Base-by-base conservation (phyloP, 2,888 invertebrate genomes). In the Dioctria linearis region DNA sequence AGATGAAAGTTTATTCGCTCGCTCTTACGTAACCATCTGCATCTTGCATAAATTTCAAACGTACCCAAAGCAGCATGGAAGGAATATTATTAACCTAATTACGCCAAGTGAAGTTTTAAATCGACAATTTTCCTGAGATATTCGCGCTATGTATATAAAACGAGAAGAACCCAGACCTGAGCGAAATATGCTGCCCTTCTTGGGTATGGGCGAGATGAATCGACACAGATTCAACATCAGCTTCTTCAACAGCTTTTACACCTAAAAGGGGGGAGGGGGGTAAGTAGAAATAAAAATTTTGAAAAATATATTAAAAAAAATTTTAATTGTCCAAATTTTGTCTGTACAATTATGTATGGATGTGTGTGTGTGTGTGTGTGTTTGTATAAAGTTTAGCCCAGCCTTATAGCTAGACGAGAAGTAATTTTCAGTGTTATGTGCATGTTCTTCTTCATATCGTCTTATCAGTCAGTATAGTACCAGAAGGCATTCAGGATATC, bases 41-140 rank as follows among this genome's bases (percentile, higher is more conserved):
- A 25, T 25, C 25, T 25, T 25, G 25, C 25, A 25, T 25, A 25
- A 25, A 25, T 25, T 25, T 25, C 25, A 25, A 25, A 25, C 25
- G 25, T 25, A 25, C 25, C 25, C 25, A 25, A 25, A 25, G 25
- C 25, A 25, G 25, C 25, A 25, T 39, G 61, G 5, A 25, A 8
- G 61, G 61, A 61, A 61, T 61, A 61, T 61, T 61, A 61, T 61
- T 61, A 61, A 61, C 61, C 61, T 61, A 61, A 61, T 61, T 61
- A 61, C 61, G 5, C 4, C 3, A n/a, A 61, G 39, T 5, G 61
- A 61, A 61, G 3, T 59, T 25, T 59, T 25, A 59, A 25, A 59
- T 59, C 59, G 25, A 61, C 13, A 25, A 61, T 39, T 51, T 51
- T 61, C 54, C 6, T 4, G 61, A 8, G 39, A 61, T 25, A 61